Conservation (phyloP, 2,113 vertebrate genomes). For the Pelobates fuscus region DNA sequence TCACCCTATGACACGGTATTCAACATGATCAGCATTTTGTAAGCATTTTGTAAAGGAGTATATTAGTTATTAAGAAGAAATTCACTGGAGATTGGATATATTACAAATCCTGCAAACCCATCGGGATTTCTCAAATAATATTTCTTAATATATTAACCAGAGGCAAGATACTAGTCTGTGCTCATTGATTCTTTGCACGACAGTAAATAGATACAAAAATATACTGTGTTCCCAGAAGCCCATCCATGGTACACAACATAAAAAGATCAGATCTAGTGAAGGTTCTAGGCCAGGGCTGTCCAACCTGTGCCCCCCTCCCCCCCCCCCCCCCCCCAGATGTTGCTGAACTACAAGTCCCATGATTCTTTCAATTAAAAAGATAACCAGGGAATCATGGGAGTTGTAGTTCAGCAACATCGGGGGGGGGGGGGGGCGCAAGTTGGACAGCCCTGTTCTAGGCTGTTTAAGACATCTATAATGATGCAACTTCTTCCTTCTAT, state of each 20-base stretch:
- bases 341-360: too few species aligned
- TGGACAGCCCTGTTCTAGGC: too few species aligned
- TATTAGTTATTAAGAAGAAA: constrained; percentile 37
- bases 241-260: constrained; percentile 20
- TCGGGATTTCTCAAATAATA: constrained; percentile 45
- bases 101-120: constrained; percentile 28
- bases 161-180: constrained; percentile 18
- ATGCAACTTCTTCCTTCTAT: too few species aligned
- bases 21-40: constrained; percentile 39
- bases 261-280: constrained; percentile 12
- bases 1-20: constrained; percentile 32
- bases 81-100: constrained; percentile 41
- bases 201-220: constrained; percentile 48
- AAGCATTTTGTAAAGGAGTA: constrained; percentile 38
- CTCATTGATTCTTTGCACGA: constrained; percentile 43
- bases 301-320: too few species aligned
- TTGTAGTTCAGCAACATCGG: too few species aligned
- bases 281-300: too few species aligned
- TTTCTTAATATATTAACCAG: constrained; percentile 42
- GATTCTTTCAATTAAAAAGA: too few species aligned
- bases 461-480: too few species aligned
- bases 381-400: too few species aligned
- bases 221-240: constrained; percentile 39
- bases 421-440: too few species aligned
- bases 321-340: too few species aligned